phyloP scores from a whole-genome alignment of 2,797 vertebrate species.

The Thamnophis elegans region DNA sequence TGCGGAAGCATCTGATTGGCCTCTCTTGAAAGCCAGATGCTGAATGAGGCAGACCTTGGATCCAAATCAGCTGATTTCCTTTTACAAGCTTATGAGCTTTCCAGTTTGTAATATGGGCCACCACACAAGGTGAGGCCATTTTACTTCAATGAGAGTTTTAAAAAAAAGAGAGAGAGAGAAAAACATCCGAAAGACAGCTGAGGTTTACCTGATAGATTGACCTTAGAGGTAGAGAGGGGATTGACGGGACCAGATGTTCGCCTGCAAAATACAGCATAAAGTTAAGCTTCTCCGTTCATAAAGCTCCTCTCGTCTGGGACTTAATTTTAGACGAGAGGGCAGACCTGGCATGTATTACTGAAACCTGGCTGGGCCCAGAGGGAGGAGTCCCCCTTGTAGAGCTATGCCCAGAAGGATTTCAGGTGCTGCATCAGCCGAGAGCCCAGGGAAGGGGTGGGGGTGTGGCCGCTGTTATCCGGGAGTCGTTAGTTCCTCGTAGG shows the following conservation, averaged over 20 bases:
- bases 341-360: too few species aligned
- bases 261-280: constrained; percentile 59
- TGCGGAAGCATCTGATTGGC: not conserved
- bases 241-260: constrained; percentile 72
- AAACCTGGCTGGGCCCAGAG: too few species aligned
- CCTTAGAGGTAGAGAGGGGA: constrained; percentile 77
- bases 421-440: too few species aligned
- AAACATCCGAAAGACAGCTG: not conserved
- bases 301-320: too few species aligned
- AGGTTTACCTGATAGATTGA: constrained; percentile 79
- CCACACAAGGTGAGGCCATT: not conserved
- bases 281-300: fast-evolving
- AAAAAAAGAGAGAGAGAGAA: not conserved
- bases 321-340: too few species aligned
- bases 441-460: too few species aligned
- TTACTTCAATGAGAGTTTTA: not conserved
- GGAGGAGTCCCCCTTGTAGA: too few species aligned
- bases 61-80: not conserved
- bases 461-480: too few species aligned
- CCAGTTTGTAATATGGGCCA: not conserved
- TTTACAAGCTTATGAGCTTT: not conserved
- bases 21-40: not conserved
- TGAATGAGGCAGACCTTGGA: not conserved
- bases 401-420: too few species aligned
- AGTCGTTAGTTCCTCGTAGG: too few species aligned